A percentile compares a stretch with the other conserved stretches of the same genome.
These are phyloP conservation scores for Rapana venosa DNA, from an alignment of 2,888 invertebrate species.

Conservation along the genomic window DNA sequence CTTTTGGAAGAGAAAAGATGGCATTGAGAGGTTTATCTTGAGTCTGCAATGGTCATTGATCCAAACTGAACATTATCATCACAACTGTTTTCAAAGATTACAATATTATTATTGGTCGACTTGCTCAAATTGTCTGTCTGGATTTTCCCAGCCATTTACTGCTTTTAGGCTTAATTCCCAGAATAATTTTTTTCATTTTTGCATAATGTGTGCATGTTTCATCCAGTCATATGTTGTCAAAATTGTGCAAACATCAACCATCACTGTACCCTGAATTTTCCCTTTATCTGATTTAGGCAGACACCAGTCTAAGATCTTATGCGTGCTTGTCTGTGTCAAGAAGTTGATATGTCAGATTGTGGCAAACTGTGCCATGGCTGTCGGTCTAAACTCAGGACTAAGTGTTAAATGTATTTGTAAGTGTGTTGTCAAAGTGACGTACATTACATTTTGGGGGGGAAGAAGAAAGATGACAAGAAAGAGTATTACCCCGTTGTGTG, in stretches of 20 bases:
- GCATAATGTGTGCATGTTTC: background rate
- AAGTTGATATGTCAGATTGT: conserved; percentile 38
- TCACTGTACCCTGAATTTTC: background rate
- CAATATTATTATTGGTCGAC: background rate
- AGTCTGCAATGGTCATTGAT: background rate
- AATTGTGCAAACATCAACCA: background rate
- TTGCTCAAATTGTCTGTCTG: conserved; percentile 20
- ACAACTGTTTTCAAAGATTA: too few relatives aligned
- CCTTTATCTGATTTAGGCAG: conserved; percentile 27
- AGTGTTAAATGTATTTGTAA: conserved; percentile 39
- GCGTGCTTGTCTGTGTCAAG: conserved; percentile 25
- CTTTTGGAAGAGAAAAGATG: background rate
- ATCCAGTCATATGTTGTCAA: background rate
- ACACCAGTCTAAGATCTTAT: conserved; percentile 38
- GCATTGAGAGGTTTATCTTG: background rate
- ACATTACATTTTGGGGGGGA: background rate
- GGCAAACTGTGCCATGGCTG: conserved; percentile 42
- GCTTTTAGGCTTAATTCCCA: background rate
- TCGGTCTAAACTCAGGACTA: conserved; percentile 45
- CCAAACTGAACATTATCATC: background rate
- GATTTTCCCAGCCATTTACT: background rate
- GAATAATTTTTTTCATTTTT: background rate
- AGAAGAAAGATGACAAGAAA: background rate
- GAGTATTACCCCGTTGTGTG: conserved; percentile 12
- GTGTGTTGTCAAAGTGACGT: conserved; percentile 35